These are phyloP conservation scores for Mus spretus DNA, from an alignment of 2,797 vertebrate species.

Conservation along the genomic window DNA sequence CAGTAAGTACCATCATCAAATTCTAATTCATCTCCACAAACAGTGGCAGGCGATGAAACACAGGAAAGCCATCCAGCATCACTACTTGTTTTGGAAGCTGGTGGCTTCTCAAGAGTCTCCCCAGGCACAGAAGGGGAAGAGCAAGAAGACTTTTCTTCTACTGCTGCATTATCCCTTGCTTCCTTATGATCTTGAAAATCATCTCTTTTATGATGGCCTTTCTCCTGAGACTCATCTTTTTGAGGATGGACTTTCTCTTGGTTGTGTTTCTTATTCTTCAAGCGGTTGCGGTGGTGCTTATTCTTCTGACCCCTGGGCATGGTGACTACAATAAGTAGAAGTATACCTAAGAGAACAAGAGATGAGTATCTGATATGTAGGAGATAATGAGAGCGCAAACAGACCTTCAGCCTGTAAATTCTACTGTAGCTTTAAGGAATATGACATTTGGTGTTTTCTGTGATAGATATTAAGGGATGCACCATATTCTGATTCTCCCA, in stretches of 20 bases:
- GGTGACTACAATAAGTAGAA: background rate
- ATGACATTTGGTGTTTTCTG: background rate
- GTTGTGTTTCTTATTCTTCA: background rate
- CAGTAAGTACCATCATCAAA: background rate
- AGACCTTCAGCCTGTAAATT: background rate
- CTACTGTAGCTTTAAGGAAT: background rate
- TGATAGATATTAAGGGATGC: background rate
- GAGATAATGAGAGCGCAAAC: background rate
- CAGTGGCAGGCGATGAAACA: background rate
- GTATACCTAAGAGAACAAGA: background rate
- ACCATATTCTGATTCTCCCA: background rate
- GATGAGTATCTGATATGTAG: background rate
- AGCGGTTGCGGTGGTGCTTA: background rate
- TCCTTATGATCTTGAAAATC: background rate
- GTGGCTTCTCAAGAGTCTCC: background rate
- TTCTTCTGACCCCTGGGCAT: constrained; percentile 40
- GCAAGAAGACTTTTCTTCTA: background rate
- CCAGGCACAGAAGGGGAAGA: background rate
- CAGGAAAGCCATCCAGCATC: background rate
- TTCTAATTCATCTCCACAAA: background rate
- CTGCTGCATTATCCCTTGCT: background rate
- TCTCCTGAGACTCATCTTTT: background rate
- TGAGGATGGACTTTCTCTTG: background rate
- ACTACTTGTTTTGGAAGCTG: background rate
- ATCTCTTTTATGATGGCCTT: background rate